A percentile compares a stretch with the other conserved stretches of the same genome.
phyloP scores from a whole-genome alignment of 1,140 invertebrate species.

The Spodoptera frugiperda region DNA sequence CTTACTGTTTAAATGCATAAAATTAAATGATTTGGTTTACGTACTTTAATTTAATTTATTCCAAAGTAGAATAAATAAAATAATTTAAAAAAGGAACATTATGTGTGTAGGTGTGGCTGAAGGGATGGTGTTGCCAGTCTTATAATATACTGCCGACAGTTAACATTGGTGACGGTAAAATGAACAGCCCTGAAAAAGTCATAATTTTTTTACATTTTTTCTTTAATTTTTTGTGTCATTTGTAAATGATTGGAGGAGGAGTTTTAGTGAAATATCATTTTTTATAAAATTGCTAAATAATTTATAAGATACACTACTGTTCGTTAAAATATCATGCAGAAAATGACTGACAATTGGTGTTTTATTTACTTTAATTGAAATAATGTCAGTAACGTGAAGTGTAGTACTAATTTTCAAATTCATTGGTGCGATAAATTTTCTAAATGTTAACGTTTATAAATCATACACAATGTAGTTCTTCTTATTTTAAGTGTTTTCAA shows the following conservation, averaged over 20 bases:
- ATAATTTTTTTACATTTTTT: slow-evolving; percentile 57
- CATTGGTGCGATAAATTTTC: slow-evolving; percentile 63
- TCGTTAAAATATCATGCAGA: not conserved
- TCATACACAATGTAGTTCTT: slow-evolving; percentile 56
- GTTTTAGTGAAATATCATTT: slow-evolving; percentile 10
- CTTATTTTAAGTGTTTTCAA: slow-evolving; percentile 61
- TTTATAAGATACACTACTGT: not conserved
- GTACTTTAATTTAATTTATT: no score
- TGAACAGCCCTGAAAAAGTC: slow-evolving; percentile 46
- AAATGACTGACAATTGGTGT: slow-evolving; percentile 27
- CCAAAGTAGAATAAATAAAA: no score
- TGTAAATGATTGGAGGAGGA: slow-evolving; percentile 19
- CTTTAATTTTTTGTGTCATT: slow-evolving; percentile 55
- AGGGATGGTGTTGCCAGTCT: not conserved
- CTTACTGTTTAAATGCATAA: no score
- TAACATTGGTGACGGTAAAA: slow-evolving; percentile 42
- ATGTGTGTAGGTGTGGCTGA: no score
- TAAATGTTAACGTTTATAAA: slow-evolving; percentile 49
- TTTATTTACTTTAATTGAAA: slow-evolving; percentile 36
- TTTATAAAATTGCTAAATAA: slow-evolving; percentile 15
- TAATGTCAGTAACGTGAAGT: slow-evolving; percentile 35
- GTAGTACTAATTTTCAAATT: slow-evolving; percentile 48
- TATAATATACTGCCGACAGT: not conserved
- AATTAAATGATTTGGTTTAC: no score
- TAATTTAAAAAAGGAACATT: no score